Conservation (phyloP, 1,140 invertebrate species). For the Leptopilina boulardi region DNA sequence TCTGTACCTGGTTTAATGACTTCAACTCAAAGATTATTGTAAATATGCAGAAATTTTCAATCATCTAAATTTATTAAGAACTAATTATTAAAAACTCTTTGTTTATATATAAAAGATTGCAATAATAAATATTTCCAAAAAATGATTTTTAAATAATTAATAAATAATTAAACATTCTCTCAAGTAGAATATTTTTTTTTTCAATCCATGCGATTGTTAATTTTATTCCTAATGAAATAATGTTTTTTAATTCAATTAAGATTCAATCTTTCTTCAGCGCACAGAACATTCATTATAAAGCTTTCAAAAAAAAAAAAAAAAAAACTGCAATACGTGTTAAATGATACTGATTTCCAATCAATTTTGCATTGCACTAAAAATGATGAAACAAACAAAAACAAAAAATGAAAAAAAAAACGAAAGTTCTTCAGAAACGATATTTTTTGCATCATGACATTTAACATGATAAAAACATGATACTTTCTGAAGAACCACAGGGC, state of each 20-base stretch:
- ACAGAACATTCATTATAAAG: neutral
- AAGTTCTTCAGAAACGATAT: constrained; percentile 52
- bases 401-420: constrained; percentile 32
- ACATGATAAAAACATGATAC: constrained; percentile 52
- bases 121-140: neutral
- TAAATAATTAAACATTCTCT: neutral
- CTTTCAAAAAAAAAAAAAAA: neutral
- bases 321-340: neutral
- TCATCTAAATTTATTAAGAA: neutral
- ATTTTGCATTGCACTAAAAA: neutral
- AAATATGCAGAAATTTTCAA: neutral
- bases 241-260: constrained; percentile 9
- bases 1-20: too few relatives aligned
- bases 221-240: neutral
- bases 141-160: too few relatives aligned
- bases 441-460: constrained; percentile 56
- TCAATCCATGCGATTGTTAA: neutral
- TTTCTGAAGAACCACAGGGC: constrained; percentile 52
- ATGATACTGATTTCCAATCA: constrained; percentile 2
- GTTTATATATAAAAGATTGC: too few relatives aligned
- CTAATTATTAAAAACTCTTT: constrained; percentile 18
- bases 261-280: neutral
- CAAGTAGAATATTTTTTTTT: too few relatives aligned
- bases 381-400: too few relatives aligned
- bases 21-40: neutral